Base-by-base conservation (phyloP, 2,888 invertebrate species). In the Actias luna region DNA sequence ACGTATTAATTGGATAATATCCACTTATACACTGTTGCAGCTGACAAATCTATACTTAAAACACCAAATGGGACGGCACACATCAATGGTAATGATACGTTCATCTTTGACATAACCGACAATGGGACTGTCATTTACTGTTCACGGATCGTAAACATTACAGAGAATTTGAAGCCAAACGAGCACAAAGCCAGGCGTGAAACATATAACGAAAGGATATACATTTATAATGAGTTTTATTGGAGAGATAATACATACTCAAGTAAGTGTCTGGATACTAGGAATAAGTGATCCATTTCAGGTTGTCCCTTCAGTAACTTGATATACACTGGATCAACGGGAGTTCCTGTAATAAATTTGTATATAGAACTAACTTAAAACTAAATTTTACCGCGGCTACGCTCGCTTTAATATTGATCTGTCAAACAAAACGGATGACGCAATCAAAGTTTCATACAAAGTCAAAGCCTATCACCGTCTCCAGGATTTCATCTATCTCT, bases 171-270 rank as follows among this genome's bases (percentile, higher is more conserved):
- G 5, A 29, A 55, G 2, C 29, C n/a, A 27, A 55, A 55, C 18
- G 29, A 27, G n/a, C 5, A 29, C 29, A 27, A 29, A 29, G n/a
- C 8, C 14, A 18, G 5, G n/a, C 55, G 55, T 16, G 29, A 29
- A 55, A 55, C 29, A n/a, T 55, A 55, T n/a, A 55, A 55, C 29
- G 55, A 55, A n/a, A 55, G 55, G n/a, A 27, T 55, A 8, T 55
- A 29, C 29, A 29, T 29, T 14, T 55, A 55, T n/a, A 55, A 55
- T 29, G 29, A 29, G 5, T 29, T 55, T 2, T 55, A 55, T 29
- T 55, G 55, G 55, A n/a, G 29, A 55, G 27, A 55, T 7, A 29
- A 18, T 25, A 25, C 8, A 12, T 50, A 50, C 25, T 50, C 46
- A 50, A 25, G 46, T 50, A 50, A n/a, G n/a, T n/a, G n/a, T n/a